Conservation (phyloP, 2,797 vertebrate species). For the Poeciliopsis gracilis region DNA sequence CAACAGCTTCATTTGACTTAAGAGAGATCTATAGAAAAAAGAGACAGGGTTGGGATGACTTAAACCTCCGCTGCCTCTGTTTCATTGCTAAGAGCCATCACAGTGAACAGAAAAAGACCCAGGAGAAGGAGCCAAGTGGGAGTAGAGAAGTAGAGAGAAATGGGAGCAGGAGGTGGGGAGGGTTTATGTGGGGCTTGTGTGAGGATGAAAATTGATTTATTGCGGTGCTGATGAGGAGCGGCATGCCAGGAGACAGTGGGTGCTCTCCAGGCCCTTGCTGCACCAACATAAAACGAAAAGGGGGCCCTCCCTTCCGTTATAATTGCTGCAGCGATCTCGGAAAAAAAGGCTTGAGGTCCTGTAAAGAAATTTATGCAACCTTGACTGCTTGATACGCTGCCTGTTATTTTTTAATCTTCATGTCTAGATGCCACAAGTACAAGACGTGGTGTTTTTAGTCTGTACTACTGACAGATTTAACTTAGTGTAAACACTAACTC, state of each 20-base stretch:
- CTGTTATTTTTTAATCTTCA: constrained; percentile 64
- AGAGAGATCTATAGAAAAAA: constrained; percentile 17
- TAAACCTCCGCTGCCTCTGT: constrained; percentile 8
- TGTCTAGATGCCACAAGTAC: constrained; percentile 54
- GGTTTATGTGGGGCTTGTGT: constrained; percentile 51
- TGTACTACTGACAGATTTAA: constrained; percentile 36
- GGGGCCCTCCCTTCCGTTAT: constrained; percentile 72
- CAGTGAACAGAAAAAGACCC: constrained; percentile 34
- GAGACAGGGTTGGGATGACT: constrained; percentile 27
- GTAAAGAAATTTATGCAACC: constrained; percentile 70
- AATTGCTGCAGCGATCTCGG: constrained; percentile 79
- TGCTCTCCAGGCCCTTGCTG: constrained; percentile 74
- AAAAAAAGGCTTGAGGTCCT: constrained; percentile 67
- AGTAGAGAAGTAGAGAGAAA: constrained; percentile 58
- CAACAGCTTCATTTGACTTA: constrained; percentile 21
- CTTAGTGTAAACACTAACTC: constrained; percentile 41
- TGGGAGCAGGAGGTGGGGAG: constrained; percentile 54
- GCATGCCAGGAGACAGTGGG: constrained; percentile 78
- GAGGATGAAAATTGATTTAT: constrained; percentile 86
- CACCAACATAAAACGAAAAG: constrained; percentile 79
- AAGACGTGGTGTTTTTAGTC: constrained; percentile 35
- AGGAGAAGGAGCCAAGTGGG: constrained; percentile 54
- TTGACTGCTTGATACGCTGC: constrained; percentile 46
- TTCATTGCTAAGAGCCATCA: constrained; percentile 41
- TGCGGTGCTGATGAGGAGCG: constrained; percentile 81